Conservation (phyloP, 2,113 vertebrate species). For the Hippocampus comes region DNA sequence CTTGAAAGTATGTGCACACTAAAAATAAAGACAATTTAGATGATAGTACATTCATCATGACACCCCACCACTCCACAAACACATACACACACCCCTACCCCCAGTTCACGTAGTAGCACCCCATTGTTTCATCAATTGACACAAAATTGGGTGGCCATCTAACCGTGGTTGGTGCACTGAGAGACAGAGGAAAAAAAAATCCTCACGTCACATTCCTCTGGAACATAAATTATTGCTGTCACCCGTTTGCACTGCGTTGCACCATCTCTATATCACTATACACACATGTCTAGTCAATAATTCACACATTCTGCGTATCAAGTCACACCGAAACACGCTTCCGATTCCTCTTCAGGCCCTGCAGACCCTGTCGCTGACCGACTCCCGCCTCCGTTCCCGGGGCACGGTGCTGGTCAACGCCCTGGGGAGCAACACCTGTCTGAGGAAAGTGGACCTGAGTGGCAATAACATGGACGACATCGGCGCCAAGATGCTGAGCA, state of each 20-base stretch:
- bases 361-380: constrained; percentile 79
- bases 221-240: constrained; percentile 49
- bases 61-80: no score
- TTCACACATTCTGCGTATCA: constrained; percentile 26
- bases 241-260: constrained; percentile 12
- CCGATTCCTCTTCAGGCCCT: constrained; percentile 64
- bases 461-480: constrained; percentile 86
- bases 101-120: no score
- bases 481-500: constrained; percentile 87
- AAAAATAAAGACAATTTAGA: no score
- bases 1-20: no score
- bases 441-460: constrained; percentile 83
- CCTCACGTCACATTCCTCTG: neutral
- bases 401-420: constrained; percentile 84
- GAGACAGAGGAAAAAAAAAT: neutral
- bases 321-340: neutral
- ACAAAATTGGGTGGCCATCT: neutral
- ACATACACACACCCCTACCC: no score
- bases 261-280: constrained; percentile 32
- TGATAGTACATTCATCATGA: no score
- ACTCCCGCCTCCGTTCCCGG: constrained; percentile 81
- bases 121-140: no score
- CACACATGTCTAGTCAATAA: constrained; percentile 49
- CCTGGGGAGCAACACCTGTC: constrained; percentile 83
- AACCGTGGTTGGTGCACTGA: neutral